phyloP scores from a whole-genome alignment of 2,113 vertebrate species.

The Jacana jacana region DNA sequence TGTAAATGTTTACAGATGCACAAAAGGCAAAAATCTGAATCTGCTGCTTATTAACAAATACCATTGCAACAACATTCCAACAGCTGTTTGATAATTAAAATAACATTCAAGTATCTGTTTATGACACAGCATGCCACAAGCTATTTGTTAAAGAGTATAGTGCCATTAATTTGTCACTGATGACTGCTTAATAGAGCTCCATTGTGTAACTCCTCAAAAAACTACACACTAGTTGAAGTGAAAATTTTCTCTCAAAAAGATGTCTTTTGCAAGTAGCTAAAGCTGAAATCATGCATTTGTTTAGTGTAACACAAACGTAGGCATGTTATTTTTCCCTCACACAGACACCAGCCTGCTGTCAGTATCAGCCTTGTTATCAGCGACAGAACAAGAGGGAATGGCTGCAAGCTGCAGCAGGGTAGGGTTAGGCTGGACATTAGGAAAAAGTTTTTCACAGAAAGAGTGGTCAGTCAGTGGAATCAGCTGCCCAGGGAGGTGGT shows the following conservation, averaged over 20 bases:
- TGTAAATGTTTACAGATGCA: background rate
- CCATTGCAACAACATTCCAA: background rate
- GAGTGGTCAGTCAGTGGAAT: no score
- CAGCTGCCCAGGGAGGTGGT: no score
- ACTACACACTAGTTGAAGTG: background rate
- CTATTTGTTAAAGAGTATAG: background rate
- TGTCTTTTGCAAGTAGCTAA: background rate
- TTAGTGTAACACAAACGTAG: background rate
- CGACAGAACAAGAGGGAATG: no score
- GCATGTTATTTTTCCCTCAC: background rate
- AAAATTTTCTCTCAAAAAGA: background rate
- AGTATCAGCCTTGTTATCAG: background rate
- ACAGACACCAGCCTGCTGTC: background rate
- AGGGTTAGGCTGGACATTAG: no score
- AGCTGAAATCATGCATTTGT: background rate
- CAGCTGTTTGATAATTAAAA: background rate
- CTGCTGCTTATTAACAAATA: background rate
- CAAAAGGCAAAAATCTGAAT: background rate
- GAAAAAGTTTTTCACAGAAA: no score
- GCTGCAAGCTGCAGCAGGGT: no score
- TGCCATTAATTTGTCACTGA: background rate
- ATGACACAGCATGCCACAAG: background rate
- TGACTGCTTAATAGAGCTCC: background rate
- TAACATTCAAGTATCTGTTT: background rate
- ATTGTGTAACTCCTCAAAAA: background rate